Evolutionary conservation across 1,140 invertebrate genomes (phyloP).

Genomic region (Harpegnathos saltator): DNA sequence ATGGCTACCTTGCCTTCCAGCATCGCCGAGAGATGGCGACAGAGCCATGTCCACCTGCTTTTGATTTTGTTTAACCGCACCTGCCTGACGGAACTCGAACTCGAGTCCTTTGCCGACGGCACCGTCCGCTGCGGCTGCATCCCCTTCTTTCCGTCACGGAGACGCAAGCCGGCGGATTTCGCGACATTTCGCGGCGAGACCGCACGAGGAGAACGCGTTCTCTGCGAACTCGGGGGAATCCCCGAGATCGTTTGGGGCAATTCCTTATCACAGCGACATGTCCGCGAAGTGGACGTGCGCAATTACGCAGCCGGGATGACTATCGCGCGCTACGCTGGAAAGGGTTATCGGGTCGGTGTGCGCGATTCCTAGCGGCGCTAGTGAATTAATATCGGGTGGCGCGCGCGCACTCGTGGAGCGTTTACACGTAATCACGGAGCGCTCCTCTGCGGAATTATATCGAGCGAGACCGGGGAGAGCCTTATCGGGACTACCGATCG

Average conservation of each 20-base stretch:
- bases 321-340: conserved; percentile 4
- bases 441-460: conserved; percentile 49
- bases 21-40: conserved; percentile 82
- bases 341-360: conserved; percentile 24
- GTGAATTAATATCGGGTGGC: conserved; percentile 43
- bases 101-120: too few species aligned
- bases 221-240: background rate
- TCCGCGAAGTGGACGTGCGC: conserved; percentile 19
- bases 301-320: conserved; percentile 13
- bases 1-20: conserved; percentile 82
- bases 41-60: conserved; percentile 64
- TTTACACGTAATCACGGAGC: conserved; percentile 50
- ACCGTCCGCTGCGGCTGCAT: too few species aligned
- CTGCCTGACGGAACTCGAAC: background rate
- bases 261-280: conserved; percentile 36
- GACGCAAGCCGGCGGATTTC: too few species aligned
- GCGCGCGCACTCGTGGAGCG: too few species aligned
- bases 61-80: background rate
- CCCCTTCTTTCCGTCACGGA: too few species aligned
- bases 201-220: too few species aligned
- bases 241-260: background rate
- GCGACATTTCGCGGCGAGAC: too few species aligned
- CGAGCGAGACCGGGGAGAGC: conserved; percentile 53
- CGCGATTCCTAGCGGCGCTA: background rate
- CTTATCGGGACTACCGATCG: conserved; percentile 64